Base-by-base conservation (phyloP, 1,140 invertebrate genomes). In the Caenorhabditis inopinata region DNA sequence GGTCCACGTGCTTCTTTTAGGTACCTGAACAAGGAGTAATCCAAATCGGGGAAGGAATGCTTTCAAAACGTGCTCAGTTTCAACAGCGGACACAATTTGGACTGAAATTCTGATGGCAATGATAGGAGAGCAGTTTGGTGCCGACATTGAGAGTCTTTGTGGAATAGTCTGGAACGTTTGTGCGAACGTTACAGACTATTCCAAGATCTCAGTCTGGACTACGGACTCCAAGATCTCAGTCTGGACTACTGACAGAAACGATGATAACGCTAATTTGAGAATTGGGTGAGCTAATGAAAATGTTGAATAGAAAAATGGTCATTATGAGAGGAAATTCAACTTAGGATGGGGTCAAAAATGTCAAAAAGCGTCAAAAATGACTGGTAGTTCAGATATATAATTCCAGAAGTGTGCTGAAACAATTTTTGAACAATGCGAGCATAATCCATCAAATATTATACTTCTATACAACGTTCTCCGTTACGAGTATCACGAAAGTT, bases 101-200 rank as follows among this genome's bases (percentile, higher is more conserved):
- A 90, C 97, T 83, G 96, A 98, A 80, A 89, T 94, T 93, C 91
- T 98, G 82, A 91, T 99, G 82, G 95, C 95, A 89, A 91, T 98
- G 89, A 96, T 98, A 91, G 96, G 96, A 68, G 96, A 98, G 91
- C 93, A 94, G 74, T 98, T 98, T 91, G 93, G 93, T 79, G 94
- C 96, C 83, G 91, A 93, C 85, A 93, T 94, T 82, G 93, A 95
- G 84, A 93, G 96, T 88, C 93, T 99, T 79, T 96, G 91, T 89
- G 96, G 96, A 62, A 95, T 96, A 84, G 95, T 97, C 79, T 95
- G 98, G 35, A 97, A 97, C 90, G 92, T 98, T 84, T 92, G 96
- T 89, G 87, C 89, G 79, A 98, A 96, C n/a, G n/a, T n/a, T n/a
- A n/a, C n/a, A n/a, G n/a, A n/a, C n/a, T n/a, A n/a, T n/a, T n/a